Conservation (phyloP, 2,797 vertebrate genomes). For the Macropodus opercularis region DNA sequence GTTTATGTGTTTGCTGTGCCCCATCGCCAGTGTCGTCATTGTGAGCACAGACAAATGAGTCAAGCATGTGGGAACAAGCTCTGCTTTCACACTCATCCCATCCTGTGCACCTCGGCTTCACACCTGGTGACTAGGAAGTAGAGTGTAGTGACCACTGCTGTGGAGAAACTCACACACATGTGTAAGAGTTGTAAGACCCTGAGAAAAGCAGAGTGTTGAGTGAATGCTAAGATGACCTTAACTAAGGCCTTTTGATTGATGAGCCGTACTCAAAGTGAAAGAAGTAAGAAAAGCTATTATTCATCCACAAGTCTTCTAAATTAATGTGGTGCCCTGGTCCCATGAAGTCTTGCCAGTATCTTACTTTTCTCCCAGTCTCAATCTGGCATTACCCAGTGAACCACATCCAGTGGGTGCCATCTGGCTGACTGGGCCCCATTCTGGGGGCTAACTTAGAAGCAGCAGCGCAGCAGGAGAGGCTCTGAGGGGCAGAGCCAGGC, state of each 20-base stretch:
- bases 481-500: constrained; percentile 53
- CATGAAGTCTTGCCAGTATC: constrained; percentile 51
- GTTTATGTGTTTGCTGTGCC: constrained; percentile 55
- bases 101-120: constrained; percentile 65
- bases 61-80: constrained; percentile 77
- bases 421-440: constrained; percentile 74
- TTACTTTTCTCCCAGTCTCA: constrained; percentile 59
- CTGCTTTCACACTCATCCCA: constrained; percentile 76
- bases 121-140: constrained; percentile 59
- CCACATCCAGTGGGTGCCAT: constrained; percentile 72
- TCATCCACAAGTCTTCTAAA: constrained; percentile 3
- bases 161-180: constrained; percentile 69
- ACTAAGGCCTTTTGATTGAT: neutral
- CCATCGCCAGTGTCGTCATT: constrained; percentile 71
- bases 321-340: constrained; percentile 4
- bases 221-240: neutral
- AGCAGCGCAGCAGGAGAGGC: constrained; percentile 48
- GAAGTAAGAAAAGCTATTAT: constrained; percentile 1
- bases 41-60: constrained; percentile 57
- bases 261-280: constrained; percentile 3
- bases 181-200: constrained; percentile 62
- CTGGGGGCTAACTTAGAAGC: constrained; percentile 62
- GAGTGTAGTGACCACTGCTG: constrained; percentile 50
- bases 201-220: constrained; percentile 52
- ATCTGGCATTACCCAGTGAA: constrained; percentile 65